Evolutionary conservation across 2,888 invertebrate genomes (phyloP).

Genomic region (Miltochrista miniata): DNA sequence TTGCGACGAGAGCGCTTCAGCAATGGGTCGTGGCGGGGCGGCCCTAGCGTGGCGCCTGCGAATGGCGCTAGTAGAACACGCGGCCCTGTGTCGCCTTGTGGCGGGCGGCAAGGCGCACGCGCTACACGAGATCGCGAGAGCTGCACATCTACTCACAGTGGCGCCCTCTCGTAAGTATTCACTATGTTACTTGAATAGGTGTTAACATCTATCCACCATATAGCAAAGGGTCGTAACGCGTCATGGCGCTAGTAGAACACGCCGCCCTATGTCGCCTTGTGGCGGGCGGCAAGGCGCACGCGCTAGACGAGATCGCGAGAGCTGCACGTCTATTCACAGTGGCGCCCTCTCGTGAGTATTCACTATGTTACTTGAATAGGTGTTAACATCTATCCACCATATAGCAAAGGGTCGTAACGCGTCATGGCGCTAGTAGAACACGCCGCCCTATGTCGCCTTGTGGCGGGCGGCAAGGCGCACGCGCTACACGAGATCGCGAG

Average conservation of each 20-base stretch:
- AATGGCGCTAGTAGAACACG: constrained; percentile 97
- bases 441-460: constrained; percentile 97
- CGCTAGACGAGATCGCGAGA: constrained; percentile 89
- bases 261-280: constrained; percentile 98
- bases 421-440: constrained; percentile 95
- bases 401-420: constrained; percentile 75
- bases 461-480: constrained; percentile 97
- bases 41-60: constrained; percentile 92
- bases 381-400: too few species aligned
- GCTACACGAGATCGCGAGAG: constrained; percentile 88
- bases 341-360: constrained; percentile 19
- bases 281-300: constrained; percentile 97
- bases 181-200: too few species aligned
- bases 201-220: too few species aligned
- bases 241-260: constrained; percentile 96
- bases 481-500: constrained; percentile 91
- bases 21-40: constrained; percentile 75
- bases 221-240: constrained; percentile 74
- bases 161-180: constrained; percentile 20
- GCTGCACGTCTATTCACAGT: constrained; percentile 54
- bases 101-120: constrained; percentile 98
- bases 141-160: constrained; percentile 50
- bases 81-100: constrained; percentile 97
- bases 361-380: too few species aligned
- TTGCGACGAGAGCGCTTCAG: constrained; percentile 87